Evolutionary conservation across 2,888 invertebrate genomes (phyloP), one percentile per base, ranked within the genome.

Genomic region (Platycheirus rosarum): DNA sequence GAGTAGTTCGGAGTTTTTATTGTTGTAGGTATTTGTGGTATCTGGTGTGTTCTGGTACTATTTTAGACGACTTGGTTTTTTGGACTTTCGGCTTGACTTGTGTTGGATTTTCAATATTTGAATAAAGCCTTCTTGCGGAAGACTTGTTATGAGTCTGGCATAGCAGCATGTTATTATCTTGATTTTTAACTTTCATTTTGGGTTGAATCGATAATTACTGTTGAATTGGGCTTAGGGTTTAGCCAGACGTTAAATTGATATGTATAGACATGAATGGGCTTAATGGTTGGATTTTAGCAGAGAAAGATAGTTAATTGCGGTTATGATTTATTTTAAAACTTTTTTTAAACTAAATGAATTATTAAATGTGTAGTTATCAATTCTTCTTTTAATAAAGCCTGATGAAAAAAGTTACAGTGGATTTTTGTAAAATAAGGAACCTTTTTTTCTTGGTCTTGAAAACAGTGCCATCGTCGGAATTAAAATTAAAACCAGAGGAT

Each of bases 1-100:
- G 32, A 80, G 75, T 80, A 75, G 80, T 80, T 80, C 76, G 57
- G 51, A 63, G 66, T 82, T 71, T 76, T 77, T 71, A 82, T 82
- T 76, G 73, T 73, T 82, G 71, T 51, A 62, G 82, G 82, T 63
- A n/a, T 62, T n/a, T 62, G 42, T 23, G 42, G 6, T 13, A 9
- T 1, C 13, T 23, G 13, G 1, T 40, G 37, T 40, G 53, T 29
- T 42, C 13, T 1, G 55, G 20, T 35, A 29, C 44, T 55, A 40
- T 65, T 65, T 53, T 29, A 60, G 76, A 80, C 76, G 70, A 51
- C 60, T 76, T 71, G 73, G 76, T 63, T 82, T 82, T 82, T 77
- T 26, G 66, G 82, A 66, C 71, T 76, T 71, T 82, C 66, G 26
- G 57, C 66, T 68, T 77, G 71, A 82, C 68, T 82, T 82, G 68